Percentiles rank a stretch among this genome's conserved stretches.
Conservation (phyloP, 1,140 invertebrate species). For the Gryllus bimaculatus region DNA sequence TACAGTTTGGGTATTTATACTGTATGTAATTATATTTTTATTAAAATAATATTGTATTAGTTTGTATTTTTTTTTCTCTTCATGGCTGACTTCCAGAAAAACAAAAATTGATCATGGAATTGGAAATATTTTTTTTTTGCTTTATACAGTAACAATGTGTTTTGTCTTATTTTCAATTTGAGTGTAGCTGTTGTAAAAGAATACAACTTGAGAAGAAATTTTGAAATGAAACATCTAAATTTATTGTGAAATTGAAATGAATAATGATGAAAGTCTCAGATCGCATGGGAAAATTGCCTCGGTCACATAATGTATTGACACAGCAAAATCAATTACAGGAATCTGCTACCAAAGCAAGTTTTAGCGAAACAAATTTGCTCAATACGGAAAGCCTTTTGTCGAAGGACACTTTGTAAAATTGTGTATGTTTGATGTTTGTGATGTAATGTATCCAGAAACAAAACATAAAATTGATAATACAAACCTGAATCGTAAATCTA, state of each 20-base stretch:
- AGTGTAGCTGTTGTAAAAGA: neutral
- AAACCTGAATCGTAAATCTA: too few species aligned
- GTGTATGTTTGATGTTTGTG: neutral
- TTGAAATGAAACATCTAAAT: neutral
- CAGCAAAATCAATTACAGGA: neutral
- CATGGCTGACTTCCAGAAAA: neutral
- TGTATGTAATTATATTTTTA: neutral
- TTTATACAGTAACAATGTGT: neutral
- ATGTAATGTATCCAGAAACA: neutral
- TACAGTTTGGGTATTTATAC: neutral
- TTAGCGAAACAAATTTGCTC: neutral
- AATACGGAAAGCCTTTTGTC: neutral
- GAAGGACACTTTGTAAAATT: neutral
- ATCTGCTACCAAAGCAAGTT: neutral
- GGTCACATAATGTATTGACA: neutral
- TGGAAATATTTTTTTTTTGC: neutral
- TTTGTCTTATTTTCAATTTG: neutral
- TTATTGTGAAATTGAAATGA: neutral
- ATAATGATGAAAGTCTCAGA: neutral
- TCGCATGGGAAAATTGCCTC: neutral
- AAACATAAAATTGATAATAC: too few species aligned
- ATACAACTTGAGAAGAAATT: neutral
- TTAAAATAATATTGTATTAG: conserved; percentile 6
- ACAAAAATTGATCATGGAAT: neutral
- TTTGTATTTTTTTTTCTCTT: neutral